Evolutionary conservation across 2,888 invertebrate genomes (phyloP), one percentile per base, ranked within the genome.

Genomic region (Dolichomitus sp.): DNA sequence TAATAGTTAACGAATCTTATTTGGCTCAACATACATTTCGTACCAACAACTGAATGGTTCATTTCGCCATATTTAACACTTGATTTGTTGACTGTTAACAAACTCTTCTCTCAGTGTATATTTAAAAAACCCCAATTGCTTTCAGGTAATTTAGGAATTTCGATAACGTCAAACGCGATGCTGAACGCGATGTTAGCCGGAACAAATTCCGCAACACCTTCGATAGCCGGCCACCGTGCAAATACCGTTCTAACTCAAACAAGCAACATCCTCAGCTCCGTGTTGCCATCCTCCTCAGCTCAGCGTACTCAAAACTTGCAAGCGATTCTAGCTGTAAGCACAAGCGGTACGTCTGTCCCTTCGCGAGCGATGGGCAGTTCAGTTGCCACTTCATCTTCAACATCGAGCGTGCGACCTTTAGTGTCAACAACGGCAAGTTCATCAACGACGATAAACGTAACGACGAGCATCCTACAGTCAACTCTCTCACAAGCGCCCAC

Each of bases 161-260:
- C 93, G 0, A 91, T 93, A 42, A 92, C 93, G 0, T 93, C 93
- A 0, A 93, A 93, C 59, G 92, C 92, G 0, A 93, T 93, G 92
- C 74, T 93, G n/a, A 93, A 93, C 81, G 93, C 93, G 0, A 93
- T 93, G 93, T 79, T 93, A 4, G 92, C 92, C 3, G 91, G 91
- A 3, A 91, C 93, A 9, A 91, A 89, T 65, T 90, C 92, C 0
- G 89, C 90, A 9, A 93, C 93, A 66, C 87, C 93, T 0, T 89
- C 92, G 19, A 90, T 92, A 7, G 92, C 93, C 50, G 88, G 89
- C 3, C 86, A 89, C 40, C 88, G 91, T 23, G 87, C 90, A 1
- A 91, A 87, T 37, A 91, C 93, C 0, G 88, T 90, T 19, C 85
- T 92, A 0, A 93, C 93, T 4, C 92, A 91, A 30, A 91, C 92